phyloP scores from a whole-genome alignment of 2,888 invertebrate genomes.

The Cactoblastis cactorum region DNA sequence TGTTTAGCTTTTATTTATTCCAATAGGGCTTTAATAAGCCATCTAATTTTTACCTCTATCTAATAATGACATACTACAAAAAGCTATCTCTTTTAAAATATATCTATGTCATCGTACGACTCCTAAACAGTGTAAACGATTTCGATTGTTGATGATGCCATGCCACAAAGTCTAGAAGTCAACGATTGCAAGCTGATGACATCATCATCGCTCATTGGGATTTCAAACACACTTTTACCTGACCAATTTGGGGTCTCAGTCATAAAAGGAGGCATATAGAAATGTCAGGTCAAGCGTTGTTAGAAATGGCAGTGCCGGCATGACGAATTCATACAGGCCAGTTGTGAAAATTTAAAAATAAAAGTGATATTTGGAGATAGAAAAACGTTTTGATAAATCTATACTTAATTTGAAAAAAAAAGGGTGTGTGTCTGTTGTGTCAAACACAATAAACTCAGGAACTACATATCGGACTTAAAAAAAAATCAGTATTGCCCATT shows the following conservation, averaged over 20 bases:
- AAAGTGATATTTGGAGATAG: not conserved
- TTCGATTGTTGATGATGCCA: not conserved
- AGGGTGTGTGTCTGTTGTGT: too few species aligned
- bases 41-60: too few species aligned
- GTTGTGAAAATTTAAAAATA: not conserved
- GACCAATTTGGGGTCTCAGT: constrained; percentile 11
- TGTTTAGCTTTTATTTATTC: too few species aligned
- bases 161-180: not conserved
- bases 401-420: too few species aligned
- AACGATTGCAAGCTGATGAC: not conserved
- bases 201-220: constrained; percentile 7
- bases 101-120: too few species aligned
- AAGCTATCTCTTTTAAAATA: too few species aligned
- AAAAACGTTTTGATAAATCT: too few species aligned
- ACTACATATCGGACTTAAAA: too few species aligned
- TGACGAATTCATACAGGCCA: not conserved
- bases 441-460: too few species aligned
- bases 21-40: too few species aligned
- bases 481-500: too few species aligned
- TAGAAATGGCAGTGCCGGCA: not conserved
- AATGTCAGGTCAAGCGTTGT: not conserved
- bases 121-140: not conserved
- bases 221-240: constrained; percentile 20
- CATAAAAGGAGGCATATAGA: not conserved
- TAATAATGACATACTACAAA: too few species aligned